Evolutionary conservation across 2,113 vertebrate genomes (phyloP).

Genomic region (Pongo pygmaeus): DNA sequence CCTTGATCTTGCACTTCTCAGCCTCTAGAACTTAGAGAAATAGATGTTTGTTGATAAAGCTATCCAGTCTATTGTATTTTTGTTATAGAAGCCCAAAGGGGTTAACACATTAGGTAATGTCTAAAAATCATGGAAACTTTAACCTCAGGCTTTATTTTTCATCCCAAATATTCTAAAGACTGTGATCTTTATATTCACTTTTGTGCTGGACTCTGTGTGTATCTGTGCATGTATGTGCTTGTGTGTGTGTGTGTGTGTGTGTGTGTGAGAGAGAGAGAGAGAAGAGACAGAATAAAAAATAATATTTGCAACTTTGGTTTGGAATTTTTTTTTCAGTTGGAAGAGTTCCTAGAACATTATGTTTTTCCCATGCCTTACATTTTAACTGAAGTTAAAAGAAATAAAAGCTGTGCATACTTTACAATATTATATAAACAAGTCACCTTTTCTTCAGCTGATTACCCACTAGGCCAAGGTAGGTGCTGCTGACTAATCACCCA

Average conservation of each 20-base stretch:
- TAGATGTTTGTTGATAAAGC: background rate
- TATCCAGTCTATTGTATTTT: background rate
- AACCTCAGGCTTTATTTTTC: background rate
- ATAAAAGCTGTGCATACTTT: background rate
- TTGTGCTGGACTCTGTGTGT: background rate
- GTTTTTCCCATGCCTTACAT: background rate
- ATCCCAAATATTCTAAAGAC: background rate
- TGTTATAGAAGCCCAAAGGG: background rate
- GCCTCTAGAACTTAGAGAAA: background rate
- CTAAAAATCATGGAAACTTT: background rate
- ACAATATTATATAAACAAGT: background rate
- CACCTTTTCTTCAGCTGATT: background rate
- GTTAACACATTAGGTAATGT: too few relatives aligned
- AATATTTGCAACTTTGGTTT: background rate
- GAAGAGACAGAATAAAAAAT: background rate
- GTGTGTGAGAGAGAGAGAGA: background rate
- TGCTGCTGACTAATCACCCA: accelerated
- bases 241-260: background rate
- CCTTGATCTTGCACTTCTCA: background rate
- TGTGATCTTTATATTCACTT: background rate
- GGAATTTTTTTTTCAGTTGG: background rate
- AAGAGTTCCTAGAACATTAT: background rate
- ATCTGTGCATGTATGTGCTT: accelerated
- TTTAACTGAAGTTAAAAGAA: background rate
- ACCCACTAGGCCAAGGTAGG: accelerated